Evolutionary conservation across 2,888 invertebrate species (phyloP), one percentile per base, ranked within the genome.

Genomic region (Cryptophagus acutangulus): DNA sequence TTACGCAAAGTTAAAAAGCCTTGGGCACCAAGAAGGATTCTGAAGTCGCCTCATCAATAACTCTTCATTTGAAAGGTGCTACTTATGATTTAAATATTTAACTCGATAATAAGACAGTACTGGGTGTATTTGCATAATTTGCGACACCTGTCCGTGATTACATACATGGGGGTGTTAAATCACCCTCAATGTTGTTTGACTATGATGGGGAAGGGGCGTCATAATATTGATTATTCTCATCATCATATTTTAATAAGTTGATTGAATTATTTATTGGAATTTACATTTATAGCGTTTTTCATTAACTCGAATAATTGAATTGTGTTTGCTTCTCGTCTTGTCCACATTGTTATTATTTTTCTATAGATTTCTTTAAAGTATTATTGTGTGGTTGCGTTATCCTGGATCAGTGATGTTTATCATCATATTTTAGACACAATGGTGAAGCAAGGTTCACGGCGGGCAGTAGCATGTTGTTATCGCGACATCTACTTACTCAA

Each of bases 1-100:
- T 62, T 61, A 62, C 58, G 55, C 45, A 48, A 49, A 47, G 46
- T 45, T 51, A 30, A 18, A 24, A 24, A 12, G 45, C 49, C 45
- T 30, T 25, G 24, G 48, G 51, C 46, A 28, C 41, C 36, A 26
- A 26, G 3, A 26, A 31, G n/a, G 31, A 15, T 15, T 31, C 31
- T 31, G 15, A 31, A 31, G 13, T 31, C 36, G 45, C 42, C 46
- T 57, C 63, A 63, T 64, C 62, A 63, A 65, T 64, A 63, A 62
- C 58, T 54, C 44, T 45, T 46, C 52, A 52, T 45, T n/a, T 63
- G 67, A 68, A 69, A 67, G 69, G 69, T 69, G 67, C 67, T 67
- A 67, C 65, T 70, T 69, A 67, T 49, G 63, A 59, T 59, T 65
- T 69, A 65, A 69, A 70, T 70, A 70, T 70, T 70, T 69, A 67